Evolutionary conservation across 2,888 invertebrate genomes (phyloP).

Genomic region (Elmis aenea): DNA sequence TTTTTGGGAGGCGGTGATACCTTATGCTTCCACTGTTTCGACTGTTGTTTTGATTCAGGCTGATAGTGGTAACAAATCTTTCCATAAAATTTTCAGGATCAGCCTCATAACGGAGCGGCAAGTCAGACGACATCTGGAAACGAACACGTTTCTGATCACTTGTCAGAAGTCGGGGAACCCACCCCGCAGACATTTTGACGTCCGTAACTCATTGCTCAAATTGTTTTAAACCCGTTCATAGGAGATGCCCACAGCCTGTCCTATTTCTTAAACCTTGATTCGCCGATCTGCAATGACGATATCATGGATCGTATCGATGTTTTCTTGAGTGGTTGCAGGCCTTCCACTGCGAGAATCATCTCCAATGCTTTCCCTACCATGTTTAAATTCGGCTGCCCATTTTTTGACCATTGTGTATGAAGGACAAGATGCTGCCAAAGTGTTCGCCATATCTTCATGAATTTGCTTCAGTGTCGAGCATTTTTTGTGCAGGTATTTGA

Average conservation of each 20-base stretch:
- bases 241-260: slow-evolving; percentile 18
- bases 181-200: slow-evolving; percentile 7
- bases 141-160: neutral
- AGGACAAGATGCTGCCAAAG: too few relatives aligned
- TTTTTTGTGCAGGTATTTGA: too few relatives aligned
- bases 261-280: slow-evolving; percentile 20
- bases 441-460: too few relatives aligned
- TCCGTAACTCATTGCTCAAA: slow-evolving; percentile 21
- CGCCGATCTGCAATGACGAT: slow-evolving; percentile 18
- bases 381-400: slow-evolving; percentile 12
- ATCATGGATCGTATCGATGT: slow-evolving; percentile 17
- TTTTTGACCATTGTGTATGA: neutral
- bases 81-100: too few relatives aligned
- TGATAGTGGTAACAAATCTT: too few relatives aligned
- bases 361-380: slow-evolving; percentile 13
- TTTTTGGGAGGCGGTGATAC: slow-evolving; percentile 7
- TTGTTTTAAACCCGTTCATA: slow-evolving; percentile 20
- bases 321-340: slow-evolving; percentile 21
- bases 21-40: slow-evolving; percentile 7
- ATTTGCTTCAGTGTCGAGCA: too few relatives aligned
- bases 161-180: slow-evolving; percentile 7
- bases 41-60: slow-evolving; percentile 6
- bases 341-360: slow-evolving; percentile 13
- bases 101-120: too few relatives aligned
- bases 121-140: slow-evolving; percentile 4